Percentiles rank a stretch among this genome's conserved stretches.
These are phyloP conservation scores for Phymastichus coffea DNA, from an alignment of 1,140 invertebrate genomes.

Conservation along the genomic window DNA sequence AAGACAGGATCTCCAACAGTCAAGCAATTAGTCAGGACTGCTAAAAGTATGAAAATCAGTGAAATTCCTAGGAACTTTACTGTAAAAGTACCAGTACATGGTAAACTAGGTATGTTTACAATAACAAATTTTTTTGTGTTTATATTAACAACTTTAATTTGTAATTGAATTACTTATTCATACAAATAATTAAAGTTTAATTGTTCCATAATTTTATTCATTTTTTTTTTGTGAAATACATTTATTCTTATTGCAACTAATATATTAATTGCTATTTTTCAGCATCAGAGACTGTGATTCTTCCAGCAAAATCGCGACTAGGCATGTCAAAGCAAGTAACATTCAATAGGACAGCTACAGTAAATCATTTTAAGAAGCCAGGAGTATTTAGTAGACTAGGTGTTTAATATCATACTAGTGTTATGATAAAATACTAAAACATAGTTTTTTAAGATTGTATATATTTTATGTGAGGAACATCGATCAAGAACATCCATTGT, in stretches of 20 bases:
- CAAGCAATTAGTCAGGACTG: slow-evolving; percentile 39
- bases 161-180: no score
- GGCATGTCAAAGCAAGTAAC: slow-evolving; percentile 52
- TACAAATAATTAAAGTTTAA: no score
- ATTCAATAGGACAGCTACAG: slow-evolving; percentile 47
- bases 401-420: slow-evolving; percentile 35
- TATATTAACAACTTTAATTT: no score
- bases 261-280: no score
- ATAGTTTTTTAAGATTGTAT: slow-evolving; percentile 31
- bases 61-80: slow-evolving; percentile 14
- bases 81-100: slow-evolving; percentile 33
- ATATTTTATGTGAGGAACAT: no score
- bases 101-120: slow-evolving; percentile 46
- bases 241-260: no score
- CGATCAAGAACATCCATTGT: slow-evolving; percentile 3
- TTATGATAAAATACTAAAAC: slow-evolving; percentile 22
- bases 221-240: no score
- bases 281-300: slow-evolving; percentile 47
- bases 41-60: slow-evolving; percentile 36
- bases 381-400: slow-evolving; percentile 54
- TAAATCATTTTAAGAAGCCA: slow-evolving; percentile 44
- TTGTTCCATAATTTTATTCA: no score
- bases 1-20: slow-evolving; percentile 37
- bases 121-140: slow-evolving; percentile 1
- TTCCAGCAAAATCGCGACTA: slow-evolving; percentile 52